phyloP scores from a whole-genome alignment of 2,888 invertebrate species.

The Diarsia brunnea region DNA sequence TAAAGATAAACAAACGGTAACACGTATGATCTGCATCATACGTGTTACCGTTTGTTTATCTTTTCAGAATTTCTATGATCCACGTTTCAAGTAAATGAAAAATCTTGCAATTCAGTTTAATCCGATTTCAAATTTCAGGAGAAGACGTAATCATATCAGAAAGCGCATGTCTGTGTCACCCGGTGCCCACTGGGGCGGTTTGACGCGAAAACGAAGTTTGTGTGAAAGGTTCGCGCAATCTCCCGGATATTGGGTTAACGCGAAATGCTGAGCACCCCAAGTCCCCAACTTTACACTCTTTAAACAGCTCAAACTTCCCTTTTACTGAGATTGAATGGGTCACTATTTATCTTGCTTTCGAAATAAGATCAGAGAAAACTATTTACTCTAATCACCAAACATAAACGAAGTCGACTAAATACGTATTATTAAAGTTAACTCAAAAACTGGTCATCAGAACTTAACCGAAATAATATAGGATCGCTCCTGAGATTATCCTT shows the following conservation, averaged over 20 bases:
- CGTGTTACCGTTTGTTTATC: neutral
- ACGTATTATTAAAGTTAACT: neutral
- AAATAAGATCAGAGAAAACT: neutral
- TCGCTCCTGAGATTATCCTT: neutral
- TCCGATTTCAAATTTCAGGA: neutral
- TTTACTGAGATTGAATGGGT: conserved; percentile 6
- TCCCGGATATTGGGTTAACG: conserved; percentile 21
- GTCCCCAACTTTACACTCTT: neutral
- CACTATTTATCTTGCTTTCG: neutral
- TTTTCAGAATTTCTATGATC: neutral
- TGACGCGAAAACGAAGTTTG: conserved; percentile 23
- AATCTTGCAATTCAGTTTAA: neutral
- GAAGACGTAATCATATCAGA: conserved; percentile 11
- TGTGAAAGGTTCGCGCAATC: conserved; percentile 19
- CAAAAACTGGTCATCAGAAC: neutral
- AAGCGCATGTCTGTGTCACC: too few species aligned
- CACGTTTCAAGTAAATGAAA: neutral
- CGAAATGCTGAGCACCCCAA: neutral
- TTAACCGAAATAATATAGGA: neutral
- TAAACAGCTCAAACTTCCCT: conserved; percentile 6
- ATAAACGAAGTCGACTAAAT: neutral
- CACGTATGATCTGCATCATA: too few species aligned
- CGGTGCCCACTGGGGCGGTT: neutral
- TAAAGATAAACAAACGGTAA: too few species aligned
- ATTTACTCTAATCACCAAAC: neutral